Base-by-base conservation (phyloP, 2,797 vertebrate species). In the Onychomys leucogaster region DNA sequence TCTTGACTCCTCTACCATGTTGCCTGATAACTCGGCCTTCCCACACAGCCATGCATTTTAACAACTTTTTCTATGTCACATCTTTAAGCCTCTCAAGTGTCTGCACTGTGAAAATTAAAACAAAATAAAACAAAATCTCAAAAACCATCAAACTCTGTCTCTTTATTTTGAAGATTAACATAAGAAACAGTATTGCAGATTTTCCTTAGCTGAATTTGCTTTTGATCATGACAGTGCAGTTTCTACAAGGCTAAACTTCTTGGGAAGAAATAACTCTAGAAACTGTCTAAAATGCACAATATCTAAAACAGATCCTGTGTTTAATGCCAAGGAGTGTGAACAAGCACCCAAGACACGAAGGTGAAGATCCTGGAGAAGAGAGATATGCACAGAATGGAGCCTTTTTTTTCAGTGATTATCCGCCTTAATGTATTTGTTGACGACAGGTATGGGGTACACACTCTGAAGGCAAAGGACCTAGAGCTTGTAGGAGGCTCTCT, bases 131-230 rank as follows among this genome's bases (percentile, higher is more conserved):
- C 11, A 57, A 63, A 65, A 76, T 2, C 9, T 65, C 78, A 85
- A 63, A 43, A 34, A 32, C 29, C 49, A 92, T 89, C 9, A 57
- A 89, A 17, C 10, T 29, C 32, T 82, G 0, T 13, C 43, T 80
- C 77, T 91, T 89, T 55, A 61, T 87, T 96, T 52, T 80, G 59
- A 89, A 89, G 67, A 83, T 41, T 81, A 23, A 84, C 19, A 57
- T 59, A 82, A 52, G 4, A 75, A 82, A 93, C 11, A 32, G 17
- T 46, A 76, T 41, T 92, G 69, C 37, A 84, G 16, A 75, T 57
- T 46, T 75, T 10, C 83, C 57, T 55, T 6, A 27, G 41, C 5
- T 69, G 32, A 41, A 12, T 76, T 86, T 11, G 25, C 46, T 91
- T 96, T 57, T 17, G 6, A 12, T 29, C 71, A 25, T 8, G 29